phyloP scores from a whole-genome alignment of 2,888 invertebrate genomes.

The Rhingia rostrata region DNA sequence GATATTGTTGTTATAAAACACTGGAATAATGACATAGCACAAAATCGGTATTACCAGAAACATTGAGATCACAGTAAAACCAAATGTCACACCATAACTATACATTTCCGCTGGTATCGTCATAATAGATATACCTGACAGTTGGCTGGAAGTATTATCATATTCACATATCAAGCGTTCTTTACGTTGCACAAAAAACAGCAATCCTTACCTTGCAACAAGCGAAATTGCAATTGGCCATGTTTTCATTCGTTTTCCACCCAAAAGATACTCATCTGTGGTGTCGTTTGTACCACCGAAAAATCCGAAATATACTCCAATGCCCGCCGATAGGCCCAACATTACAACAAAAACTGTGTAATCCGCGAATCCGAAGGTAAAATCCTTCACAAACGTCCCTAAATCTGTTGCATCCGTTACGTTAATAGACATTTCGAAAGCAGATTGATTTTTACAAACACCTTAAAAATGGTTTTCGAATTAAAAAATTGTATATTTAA shows the following conservation, averaged over 20 bases:
- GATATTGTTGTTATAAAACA: slow-evolving; percentile 82
- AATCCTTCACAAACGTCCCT: slow-evolving; percentile 14
- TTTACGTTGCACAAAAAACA: slow-evolving; percentile 83
- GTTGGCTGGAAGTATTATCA: slow-evolving; percentile 78
- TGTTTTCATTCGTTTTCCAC: slow-evolving; percentile 83
- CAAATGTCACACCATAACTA: slow-evolving; percentile 82
- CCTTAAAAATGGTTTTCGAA: background rate
- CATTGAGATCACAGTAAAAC: slow-evolving; percentile 79
- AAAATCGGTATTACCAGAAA: slow-evolving; percentile 77
- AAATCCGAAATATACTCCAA: slow-evolving; percentile 84
- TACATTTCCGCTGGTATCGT: slow-evolving; percentile 84
- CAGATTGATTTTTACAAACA: background rate
- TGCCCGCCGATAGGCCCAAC: slow-evolving; percentile 83
- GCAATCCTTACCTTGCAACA: slow-evolving; percentile 84
- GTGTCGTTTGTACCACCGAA: slow-evolving; percentile 80
- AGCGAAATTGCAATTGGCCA: slow-evolving; percentile 85
- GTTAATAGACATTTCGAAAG: slow-evolving; percentile 46
- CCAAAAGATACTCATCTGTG: slow-evolving; percentile 83
- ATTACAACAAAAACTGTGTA: slow-evolving; percentile 84
- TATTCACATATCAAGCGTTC: background rate
- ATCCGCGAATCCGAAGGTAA: slow-evolving; percentile 78
- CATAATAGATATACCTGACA: slow-evolving; percentile 84
- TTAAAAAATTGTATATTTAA: background rate
- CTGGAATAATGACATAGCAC: slow-evolving; percentile 81
- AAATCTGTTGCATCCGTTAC: slow-evolving; percentile 12